phyloP scores from a whole-genome alignment of 1,140 invertebrate genomes.

The Liolophura sinensis region DNA sequence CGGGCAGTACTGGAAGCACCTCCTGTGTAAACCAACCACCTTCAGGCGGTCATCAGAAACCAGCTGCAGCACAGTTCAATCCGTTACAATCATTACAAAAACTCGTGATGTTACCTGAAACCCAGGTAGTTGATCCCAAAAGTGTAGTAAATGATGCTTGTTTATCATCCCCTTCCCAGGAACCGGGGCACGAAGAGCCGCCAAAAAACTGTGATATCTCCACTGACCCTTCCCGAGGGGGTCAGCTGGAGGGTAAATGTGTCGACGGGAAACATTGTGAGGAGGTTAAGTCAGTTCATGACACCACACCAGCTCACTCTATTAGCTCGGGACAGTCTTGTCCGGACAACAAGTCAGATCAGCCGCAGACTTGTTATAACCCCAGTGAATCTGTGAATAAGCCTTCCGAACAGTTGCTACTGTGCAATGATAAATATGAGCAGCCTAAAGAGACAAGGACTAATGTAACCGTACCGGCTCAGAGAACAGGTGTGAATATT shows the following conservation, averaged over 20 bases:
- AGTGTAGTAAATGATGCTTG: slow-evolving; percentile 53
- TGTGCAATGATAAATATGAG: too few relatives aligned
- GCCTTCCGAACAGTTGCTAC: too few relatives aligned
- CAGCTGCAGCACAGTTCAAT: slow-evolving; percentile 13
- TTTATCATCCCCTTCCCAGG: slow-evolving; percentile 27
- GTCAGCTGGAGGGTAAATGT: not conserved
- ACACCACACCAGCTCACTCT: too few relatives aligned
- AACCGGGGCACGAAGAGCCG: slow-evolving; percentile 20
- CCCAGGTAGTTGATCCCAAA: slow-evolving; percentile 52
- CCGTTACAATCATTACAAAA: slow-evolving; percentile 54
- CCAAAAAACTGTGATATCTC: slow-evolving; percentile 51
- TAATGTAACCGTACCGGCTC: too few relatives aligned
- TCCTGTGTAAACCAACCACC: too few relatives aligned
- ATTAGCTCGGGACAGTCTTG: too few relatives aligned
- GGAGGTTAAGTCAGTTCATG: not conserved
- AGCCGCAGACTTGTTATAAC: too few relatives aligned
- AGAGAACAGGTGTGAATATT: too few relatives aligned
- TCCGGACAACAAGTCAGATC: too few relatives aligned
- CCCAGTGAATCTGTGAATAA: too few relatives aligned
- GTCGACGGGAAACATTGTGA: slow-evolving; percentile 23
- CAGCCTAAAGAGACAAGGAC: too few relatives aligned
- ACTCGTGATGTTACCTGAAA: slow-evolving; percentile 52
- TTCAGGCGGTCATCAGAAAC: too few relatives aligned
- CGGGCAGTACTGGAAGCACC: slow-evolving; percentile 2
- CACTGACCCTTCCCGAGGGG: slow-evolving; percentile 27